phyloP scores from a whole-genome alignment of 2,888 invertebrate species.

The Fabriciana adippe region DNA sequence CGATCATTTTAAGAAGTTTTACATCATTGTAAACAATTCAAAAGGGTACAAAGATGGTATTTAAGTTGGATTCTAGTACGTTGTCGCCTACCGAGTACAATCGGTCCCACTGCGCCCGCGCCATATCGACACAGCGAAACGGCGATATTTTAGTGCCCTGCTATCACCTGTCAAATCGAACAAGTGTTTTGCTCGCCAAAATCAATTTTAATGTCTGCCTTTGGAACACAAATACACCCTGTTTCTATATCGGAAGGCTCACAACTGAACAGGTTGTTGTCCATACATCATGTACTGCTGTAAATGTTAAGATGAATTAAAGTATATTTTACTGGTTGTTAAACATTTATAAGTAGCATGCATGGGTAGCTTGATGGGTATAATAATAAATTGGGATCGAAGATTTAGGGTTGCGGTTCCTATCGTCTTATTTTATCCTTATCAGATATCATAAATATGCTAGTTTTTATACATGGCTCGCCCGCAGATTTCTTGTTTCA shows the following conservation, averaged over 20 bases:
- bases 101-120: conserved; percentile 59
- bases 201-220: conserved; percentile 77
- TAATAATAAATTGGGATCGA: too few relatives aligned
- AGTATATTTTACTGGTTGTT: not conserved
- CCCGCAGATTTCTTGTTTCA: too few relatives aligned
- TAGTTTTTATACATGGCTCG: too few relatives aligned
- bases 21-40: not conserved
- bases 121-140: conserved; percentile 53
- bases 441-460: too few relatives aligned
- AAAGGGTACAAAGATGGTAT: conserved; percentile 19
- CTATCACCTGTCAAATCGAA: conserved; percentile 80
- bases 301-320: conserved; percentile 22
- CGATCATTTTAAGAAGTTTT: not conserved
- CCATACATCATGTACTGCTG: conserved; percentile 26
- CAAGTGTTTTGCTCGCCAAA: conserved; percentile 74
- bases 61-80: conserved; percentile 24
- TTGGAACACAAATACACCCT: conserved; percentile 65
- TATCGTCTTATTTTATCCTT: too few relatives aligned
- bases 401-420: too few relatives aligned
- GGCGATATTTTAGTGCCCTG: conserved; percentile 69
- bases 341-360: too few relatives aligned
- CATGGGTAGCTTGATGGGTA: too few relatives aligned
- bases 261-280: conserved; percentile 25
- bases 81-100: conserved; percentile 46
- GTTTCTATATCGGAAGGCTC: conserved; percentile 45